Evolutionary conservation across 1,140 invertebrate species (phyloP).

Genomic region (Papilio polyxenes): DNA sequence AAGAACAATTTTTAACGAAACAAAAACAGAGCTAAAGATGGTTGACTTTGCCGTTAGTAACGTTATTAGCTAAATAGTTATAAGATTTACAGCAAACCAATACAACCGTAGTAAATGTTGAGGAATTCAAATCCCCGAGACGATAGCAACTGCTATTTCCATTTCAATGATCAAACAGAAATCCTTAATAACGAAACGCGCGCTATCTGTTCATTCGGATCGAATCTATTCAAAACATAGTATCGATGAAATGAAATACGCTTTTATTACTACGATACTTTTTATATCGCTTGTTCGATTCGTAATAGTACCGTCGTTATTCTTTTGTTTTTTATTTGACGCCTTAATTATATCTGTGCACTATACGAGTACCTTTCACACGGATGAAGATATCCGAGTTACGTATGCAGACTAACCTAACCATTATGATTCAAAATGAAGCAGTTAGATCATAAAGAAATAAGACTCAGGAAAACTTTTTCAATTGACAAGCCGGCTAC

Average conservation of each 20-base stretch:
- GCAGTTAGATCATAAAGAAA: no score
- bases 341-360: not conserved
- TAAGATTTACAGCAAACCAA: slow-evolving; percentile 21
- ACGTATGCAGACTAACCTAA: no score
- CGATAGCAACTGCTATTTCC: slow-evolving; percentile 31
- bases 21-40: not conserved
- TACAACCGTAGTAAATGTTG: slow-evolving; percentile 4
- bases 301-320: slow-evolving; percentile 3
- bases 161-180: slow-evolving; percentile 36
- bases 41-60: slow-evolving; percentile 1
- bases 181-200: slow-evolving; percentile 35
- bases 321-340: not conserved
- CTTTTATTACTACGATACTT: slow-evolving; percentile 16
- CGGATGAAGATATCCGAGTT: no score
- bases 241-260: slow-evolving; percentile 30
- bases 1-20: no score
- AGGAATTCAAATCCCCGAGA: slow-evolving; percentile 34
- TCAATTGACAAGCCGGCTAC: no score
- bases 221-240: slow-evolving; percentile 37
- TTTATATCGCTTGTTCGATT: not conserved
- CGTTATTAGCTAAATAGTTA: not conserved
- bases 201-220: slow-evolving; percentile 33
- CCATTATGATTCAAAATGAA: no score
- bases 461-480: no score
- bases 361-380: not conserved